These are phyloP conservation scores for Limnephilus lunatus DNA, from an alignment of 2,888 invertebrate genomes.

Conservation along the genomic window DNA sequence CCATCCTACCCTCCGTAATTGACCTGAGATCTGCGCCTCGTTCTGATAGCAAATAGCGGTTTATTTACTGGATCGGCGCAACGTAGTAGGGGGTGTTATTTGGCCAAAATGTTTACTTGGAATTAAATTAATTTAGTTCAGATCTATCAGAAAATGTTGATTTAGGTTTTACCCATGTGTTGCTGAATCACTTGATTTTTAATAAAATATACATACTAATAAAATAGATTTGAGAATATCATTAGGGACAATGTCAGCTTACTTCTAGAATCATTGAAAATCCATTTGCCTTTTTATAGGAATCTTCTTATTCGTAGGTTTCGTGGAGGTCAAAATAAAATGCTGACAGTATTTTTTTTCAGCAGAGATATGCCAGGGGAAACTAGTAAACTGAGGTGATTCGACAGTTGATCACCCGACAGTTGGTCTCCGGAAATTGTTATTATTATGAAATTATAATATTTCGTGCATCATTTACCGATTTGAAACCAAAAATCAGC, in stretches of 20 bases:
- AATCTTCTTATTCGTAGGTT: neutral
- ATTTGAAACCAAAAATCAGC: too few relatives aligned
- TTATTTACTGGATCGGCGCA: neutral
- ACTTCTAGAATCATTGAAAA: neutral
- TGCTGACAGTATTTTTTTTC: too few relatives aligned
- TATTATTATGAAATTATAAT: too few relatives aligned
- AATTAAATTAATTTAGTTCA: neutral
- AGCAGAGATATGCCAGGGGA: too few relatives aligned
- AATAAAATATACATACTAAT: neutral
- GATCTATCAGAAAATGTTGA: neutral
- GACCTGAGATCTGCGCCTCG: constrained; percentile 55
- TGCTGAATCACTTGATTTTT: neutral
- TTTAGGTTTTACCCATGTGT: neutral
- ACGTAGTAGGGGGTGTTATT: neutral
- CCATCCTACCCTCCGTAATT: constrained; percentile 38
- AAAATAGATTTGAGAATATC: neutral
- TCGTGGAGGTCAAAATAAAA: too few relatives aligned
- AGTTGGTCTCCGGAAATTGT: too few relatives aligned
- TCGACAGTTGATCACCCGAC: too few relatives aligned
- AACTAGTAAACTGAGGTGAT: too few relatives aligned
- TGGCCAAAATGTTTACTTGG: neutral
- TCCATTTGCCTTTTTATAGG: neutral
- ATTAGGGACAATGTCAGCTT: neutral
- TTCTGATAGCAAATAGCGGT: neutral
- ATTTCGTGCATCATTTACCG: too few relatives aligned